These are phyloP conservation scores for Idaea straminata DNA, from an alignment of 2,888 invertebrate genomes.

Conservation along the genomic window DNA sequence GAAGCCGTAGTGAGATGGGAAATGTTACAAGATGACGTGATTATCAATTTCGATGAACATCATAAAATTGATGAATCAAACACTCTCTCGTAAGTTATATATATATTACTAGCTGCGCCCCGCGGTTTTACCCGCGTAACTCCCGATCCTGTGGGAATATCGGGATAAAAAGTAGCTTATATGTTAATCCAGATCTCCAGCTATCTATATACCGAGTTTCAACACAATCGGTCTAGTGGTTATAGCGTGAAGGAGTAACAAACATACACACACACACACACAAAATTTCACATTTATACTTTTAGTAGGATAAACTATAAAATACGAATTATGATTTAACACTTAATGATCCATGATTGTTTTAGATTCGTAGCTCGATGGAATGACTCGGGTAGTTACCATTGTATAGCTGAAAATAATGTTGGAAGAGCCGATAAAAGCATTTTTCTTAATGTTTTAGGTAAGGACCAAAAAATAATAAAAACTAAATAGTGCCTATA, in stretches of 20 bases:
- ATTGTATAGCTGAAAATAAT: constrained; percentile 60
- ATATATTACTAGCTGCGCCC: too few relatives aligned
- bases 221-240: too few relatives aligned
- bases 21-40: constrained; percentile 45
- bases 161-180: too few relatives aligned
- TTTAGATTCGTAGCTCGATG: constrained; percentile 50
- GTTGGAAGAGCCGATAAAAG: constrained; percentile 49
- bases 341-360: constrained; percentile 9
- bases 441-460: constrained; percentile 50
- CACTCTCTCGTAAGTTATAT: constrained; percentile 44
- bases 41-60: constrained; percentile 37
- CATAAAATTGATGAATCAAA: constrained; percentile 45
- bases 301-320: too few relatives aligned
- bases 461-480: constrained; percentile 33
- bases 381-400: constrained; percentile 59
- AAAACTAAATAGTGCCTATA: background rate
- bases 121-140: too few relatives aligned
- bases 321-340: background rate
- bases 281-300: too few relatives aligned
- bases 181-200: too few relatives aligned
- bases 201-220: too few relatives aligned
- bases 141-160: too few relatives aligned
- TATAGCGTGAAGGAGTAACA: too few relatives aligned
- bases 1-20: constrained; percentile 57
- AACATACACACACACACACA: too few relatives aligned